These are phyloP conservation scores for Alsophila aescularia DNA, from an alignment of 2,888 invertebrate species.

Conservation along the genomic window DNA sequence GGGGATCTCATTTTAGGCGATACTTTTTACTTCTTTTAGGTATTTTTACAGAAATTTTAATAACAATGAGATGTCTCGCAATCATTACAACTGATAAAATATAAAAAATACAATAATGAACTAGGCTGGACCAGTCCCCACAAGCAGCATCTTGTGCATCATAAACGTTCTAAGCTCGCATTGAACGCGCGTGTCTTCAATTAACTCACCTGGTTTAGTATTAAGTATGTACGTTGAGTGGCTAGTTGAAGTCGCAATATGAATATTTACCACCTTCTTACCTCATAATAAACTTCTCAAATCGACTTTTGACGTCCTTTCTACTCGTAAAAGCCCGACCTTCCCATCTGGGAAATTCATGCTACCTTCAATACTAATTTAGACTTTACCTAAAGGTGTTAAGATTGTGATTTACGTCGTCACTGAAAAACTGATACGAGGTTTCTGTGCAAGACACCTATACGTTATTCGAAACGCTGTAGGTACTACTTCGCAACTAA, in stretches of 20 bases:
- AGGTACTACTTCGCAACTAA: conserved; percentile 17
- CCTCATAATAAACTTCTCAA: conserved; percentile 28
- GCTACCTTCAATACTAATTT: not conserved
- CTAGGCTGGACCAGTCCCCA: too few relatives aligned
- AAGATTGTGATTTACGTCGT: not conserved
- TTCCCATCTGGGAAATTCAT: conserved; percentile 14
- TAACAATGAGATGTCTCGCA: too few relatives aligned
- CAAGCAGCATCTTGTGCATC: too few relatives aligned
- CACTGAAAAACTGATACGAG: conserved; percentile 6
- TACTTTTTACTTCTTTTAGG: too few relatives aligned
- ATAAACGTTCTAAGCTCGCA: too few relatives aligned
- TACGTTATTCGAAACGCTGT: conserved; percentile 18
- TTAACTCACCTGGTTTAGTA: too few relatives aligned
- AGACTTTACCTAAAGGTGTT: not conserved
- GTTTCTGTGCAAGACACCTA: conserved; percentile 18
- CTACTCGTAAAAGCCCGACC: conserved; percentile 23
- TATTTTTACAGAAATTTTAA: too few relatives aligned
- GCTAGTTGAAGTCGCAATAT: not conserved
- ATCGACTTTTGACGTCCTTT: conserved; percentile 25
- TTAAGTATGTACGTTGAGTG: not conserved
- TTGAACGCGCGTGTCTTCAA: too few relatives aligned
- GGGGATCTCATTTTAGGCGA: too few relatives aligned
- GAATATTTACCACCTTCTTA: conserved; percentile 26
- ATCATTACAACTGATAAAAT: too few relatives aligned
- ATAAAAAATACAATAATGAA: too few relatives aligned